Evolutionary conservation across 2,113 vertebrate species (phyloP).

Genomic region (Zosterops lateralis): DNA sequence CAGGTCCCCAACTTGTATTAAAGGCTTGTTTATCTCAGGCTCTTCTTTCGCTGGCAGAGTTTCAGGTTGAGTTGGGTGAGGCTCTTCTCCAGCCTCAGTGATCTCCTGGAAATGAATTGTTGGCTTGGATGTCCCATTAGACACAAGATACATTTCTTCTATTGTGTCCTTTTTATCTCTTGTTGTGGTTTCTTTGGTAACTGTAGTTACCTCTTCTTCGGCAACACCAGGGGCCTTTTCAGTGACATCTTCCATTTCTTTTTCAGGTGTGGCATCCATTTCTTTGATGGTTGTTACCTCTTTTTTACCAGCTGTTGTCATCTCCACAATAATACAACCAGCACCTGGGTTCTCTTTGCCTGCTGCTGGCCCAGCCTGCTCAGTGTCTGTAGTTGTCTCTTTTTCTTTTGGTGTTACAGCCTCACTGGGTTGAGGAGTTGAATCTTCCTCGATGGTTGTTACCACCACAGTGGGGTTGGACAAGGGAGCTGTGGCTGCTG

Average conservation of each 20-base stretch:
- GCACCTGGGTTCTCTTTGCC: background rate
- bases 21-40: background rate
- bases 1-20: background rate
- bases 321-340: background rate
- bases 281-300: background rate
- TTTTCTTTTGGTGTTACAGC: background rate
- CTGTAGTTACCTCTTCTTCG: background rate
- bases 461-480: background rate
- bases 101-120: constrained; percentile 39
- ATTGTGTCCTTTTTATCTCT: constrained; percentile 37
- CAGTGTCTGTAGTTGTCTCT: background rate
- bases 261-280: background rate
- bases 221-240: background rate
- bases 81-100: background rate
- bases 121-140: constrained; percentile 36
- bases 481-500: background rate
- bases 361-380: background rate
- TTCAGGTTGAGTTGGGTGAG: background rate
- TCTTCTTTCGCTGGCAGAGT: background rate
- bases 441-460: background rate
- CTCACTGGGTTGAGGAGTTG: background rate
- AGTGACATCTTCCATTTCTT: background rate
- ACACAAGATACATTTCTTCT: constrained; percentile 44
- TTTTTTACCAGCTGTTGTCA: background rate
- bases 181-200: background rate